These are phyloP conservation scores for Aphelocoma californica DNA, from an alignment of 2,797 vertebrate genomes.

Conservation along the genomic window DNA sequence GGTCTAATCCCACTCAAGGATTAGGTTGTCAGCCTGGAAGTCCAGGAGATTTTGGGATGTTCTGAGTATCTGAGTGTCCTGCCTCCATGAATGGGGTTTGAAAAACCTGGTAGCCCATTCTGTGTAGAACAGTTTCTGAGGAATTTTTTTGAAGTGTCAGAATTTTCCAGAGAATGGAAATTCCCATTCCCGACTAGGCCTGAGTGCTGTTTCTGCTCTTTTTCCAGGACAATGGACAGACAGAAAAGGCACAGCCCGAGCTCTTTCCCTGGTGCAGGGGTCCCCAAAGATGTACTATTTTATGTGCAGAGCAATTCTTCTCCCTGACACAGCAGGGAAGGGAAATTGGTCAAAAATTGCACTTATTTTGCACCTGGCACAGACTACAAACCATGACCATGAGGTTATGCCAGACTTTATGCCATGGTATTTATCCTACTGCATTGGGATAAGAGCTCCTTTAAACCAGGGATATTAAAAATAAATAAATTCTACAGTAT, in stretches of 20 bases:
- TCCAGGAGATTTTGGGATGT: not conserved
- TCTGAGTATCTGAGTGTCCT: not conserved
- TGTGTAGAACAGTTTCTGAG: not conserved
- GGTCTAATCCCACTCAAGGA: not conserved
- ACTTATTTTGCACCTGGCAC: not conserved
- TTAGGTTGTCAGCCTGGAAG: not conserved
- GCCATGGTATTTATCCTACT: not conserved
- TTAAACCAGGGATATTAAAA: not conserved
- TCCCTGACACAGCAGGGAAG: not conserved
- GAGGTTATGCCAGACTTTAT: not conserved
- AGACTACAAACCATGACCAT: not conserved
- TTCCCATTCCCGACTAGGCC: not conserved
- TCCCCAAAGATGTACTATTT: not conserved
- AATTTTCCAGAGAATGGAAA: not conserved
- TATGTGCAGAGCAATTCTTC: not conserved
- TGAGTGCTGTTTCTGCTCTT: not conserved
- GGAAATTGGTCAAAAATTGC: not conserved
- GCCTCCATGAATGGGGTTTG: not conserved
- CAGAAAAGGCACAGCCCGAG: fast-evolving
- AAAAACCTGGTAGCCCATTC: not conserved
- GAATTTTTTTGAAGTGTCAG: not conserved
- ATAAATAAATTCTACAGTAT: not conserved
- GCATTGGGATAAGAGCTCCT: not conserved
- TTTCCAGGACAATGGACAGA: not conserved
- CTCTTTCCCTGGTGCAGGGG: fast-evolving